These are phyloP conservation scores for Rotaria magnacalcarata DNA, from an alignment of 2,888 invertebrate species.

Conservation along the genomic window DNA sequence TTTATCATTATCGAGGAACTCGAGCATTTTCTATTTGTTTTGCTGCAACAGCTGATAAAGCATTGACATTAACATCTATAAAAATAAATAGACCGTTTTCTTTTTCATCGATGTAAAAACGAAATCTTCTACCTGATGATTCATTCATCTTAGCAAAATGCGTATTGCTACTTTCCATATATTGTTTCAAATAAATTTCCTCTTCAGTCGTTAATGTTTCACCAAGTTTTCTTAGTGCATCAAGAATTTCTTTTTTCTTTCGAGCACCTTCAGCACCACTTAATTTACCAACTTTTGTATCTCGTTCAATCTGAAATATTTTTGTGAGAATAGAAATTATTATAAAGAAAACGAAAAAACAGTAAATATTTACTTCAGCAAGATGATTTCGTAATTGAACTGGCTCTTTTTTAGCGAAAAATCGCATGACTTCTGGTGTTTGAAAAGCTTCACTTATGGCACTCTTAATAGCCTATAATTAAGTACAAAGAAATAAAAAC, in stretches of 20 bases:
- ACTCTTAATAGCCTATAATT: conserved; percentile 67
- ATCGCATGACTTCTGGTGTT: conserved; percentile 70
- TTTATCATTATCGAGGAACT: background rate
- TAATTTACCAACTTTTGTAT: conserved; percentile 66
- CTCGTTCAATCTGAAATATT: conserved; percentile 61
- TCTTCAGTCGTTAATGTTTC: conserved; percentile 59
- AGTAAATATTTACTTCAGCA: conserved; percentile 58
- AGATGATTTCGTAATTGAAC: conserved; percentile 66
- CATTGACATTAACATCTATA: background rate
- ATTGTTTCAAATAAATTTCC: conserved; percentile 47
- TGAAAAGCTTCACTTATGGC: conserved; percentile 72
- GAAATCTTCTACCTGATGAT: conserved; percentile 2
- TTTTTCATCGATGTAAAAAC: background rate
- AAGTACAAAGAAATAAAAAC: too few species aligned
- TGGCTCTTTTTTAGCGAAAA: conserved; percentile 71
- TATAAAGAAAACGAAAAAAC: too few species aligned
- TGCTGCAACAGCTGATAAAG: background rate
- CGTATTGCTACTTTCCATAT: background rate
- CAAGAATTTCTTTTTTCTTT: conserved; percentile 63
- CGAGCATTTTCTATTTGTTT: conserved; percentile 3
- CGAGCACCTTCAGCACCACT: conserved; percentile 61
- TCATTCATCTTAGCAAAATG: background rate
- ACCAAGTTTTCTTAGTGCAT: conserved; percentile 61
- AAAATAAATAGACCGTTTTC: background rate
- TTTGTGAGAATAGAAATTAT: conserved; percentile 12